Conservation (phyloP, 2,113 vertebrate genomes). For the Phoenicopterus ruber region DNA sequence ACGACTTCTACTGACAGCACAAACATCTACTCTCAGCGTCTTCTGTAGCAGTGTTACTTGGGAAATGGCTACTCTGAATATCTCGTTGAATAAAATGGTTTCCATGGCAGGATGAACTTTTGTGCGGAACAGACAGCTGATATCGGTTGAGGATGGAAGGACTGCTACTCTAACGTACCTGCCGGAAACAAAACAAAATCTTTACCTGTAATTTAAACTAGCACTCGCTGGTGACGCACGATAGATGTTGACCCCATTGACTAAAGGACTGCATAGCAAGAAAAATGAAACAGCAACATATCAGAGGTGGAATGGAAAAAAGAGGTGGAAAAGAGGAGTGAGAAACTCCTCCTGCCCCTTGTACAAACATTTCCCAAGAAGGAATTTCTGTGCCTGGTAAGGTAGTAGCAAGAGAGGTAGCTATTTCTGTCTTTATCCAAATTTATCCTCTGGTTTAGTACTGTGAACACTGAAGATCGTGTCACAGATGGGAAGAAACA, state of each 20-base stretch:
- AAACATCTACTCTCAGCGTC: conserved; percentile 79
- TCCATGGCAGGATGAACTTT: conserved; percentile 74
- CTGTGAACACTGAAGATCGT: not conserved
- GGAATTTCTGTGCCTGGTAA: not conserved
- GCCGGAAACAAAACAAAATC: not conserved
- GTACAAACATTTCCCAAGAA: not conserved
- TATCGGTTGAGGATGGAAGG: conserved; percentile 78
- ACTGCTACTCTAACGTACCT: conserved; percentile 80
- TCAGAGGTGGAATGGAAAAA: not conserved
- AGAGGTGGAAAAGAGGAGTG: not conserved
- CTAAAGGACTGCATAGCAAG: not conserved
- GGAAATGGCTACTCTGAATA: conserved; percentile 76
- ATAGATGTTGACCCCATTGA: not conserved
- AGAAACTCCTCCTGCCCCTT: not conserved
- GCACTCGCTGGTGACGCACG: not conserved
- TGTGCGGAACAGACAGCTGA: conserved; percentile 82
- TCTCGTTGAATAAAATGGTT: conserved; percentile 69
- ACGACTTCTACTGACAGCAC: conserved; percentile 59
- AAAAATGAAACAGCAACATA: not conserved
- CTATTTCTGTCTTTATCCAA: not conserved
- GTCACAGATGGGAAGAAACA: not conserved
- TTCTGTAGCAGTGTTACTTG: conserved; percentile 73
- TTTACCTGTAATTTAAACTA: not conserved
- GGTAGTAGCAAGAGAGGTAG: not conserved
- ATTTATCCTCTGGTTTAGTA: not conserved